These are phyloP conservation scores for Pempheris klunzingeri DNA, from an alignment of 2,797 vertebrate species.

Conservation along the genomic window DNA sequence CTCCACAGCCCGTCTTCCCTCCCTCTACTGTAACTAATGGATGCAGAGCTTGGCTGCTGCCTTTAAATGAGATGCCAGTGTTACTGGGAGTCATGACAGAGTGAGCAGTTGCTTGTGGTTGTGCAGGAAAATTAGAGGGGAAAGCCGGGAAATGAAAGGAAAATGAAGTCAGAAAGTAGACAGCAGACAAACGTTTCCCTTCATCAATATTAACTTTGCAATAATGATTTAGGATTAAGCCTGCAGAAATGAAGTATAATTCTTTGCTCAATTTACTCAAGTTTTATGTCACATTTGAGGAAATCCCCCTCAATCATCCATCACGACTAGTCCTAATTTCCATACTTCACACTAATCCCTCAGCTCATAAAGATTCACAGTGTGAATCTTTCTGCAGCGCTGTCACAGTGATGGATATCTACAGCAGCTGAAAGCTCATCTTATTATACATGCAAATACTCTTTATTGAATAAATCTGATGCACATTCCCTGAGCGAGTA, in stretches of 20 bases:
- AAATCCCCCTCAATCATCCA: constrained; percentile 5
- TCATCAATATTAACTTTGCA: constrained; percentile 34
- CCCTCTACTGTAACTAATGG: constrained; percentile 72
- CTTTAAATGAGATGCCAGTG: constrained; percentile 81
- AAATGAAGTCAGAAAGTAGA: constrained; percentile 54
- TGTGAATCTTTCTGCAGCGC: constrained; percentile 11
- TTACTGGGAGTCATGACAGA: constrained; percentile 71
- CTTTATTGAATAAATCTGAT: background rate
- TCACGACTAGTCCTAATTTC: constrained; percentile 14
- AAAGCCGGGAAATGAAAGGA: constrained; percentile 56
- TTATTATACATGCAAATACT: background rate
- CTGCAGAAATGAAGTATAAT: constrained; percentile 16
- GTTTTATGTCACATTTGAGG: constrained; percentile 18
- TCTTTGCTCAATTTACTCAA: background rate
- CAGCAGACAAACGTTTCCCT: constrained; percentile 44
- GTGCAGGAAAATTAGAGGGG: constrained; percentile 70
- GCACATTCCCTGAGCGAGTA: background rate
- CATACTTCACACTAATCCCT: constrained; percentile 23
- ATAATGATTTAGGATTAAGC: constrained; percentile 40
- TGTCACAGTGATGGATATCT: constrained; percentile 13
- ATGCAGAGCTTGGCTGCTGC: constrained; percentile 71
- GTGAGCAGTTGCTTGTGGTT: constrained; percentile 58
- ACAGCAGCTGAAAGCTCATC: constrained; percentile 21
- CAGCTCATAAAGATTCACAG: constrained; percentile 3
- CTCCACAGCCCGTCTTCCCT: constrained; percentile 52